Evolutionary conservation across 2,797 vertebrate species (phyloP), one percentile per base, ranked within the genome.

Genomic region (Tiaroga cobitis): DNA sequence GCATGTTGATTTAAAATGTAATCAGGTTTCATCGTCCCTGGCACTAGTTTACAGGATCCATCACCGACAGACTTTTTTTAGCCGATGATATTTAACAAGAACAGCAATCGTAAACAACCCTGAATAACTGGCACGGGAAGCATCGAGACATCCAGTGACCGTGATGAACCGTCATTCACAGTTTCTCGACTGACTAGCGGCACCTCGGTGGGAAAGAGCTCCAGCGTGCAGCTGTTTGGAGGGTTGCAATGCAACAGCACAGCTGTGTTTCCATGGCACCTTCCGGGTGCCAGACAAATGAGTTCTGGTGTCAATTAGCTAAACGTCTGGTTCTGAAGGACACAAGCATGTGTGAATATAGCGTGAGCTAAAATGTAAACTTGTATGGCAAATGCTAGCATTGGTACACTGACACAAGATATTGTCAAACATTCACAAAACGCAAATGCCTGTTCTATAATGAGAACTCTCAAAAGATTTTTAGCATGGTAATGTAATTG

Each of bases 231-330:
- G 70, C 87, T 85, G 63, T 86, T 86, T 86, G 86, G 83, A 85
- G 75, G 70, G 32, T 87, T 74, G 24, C 49, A 21, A 61, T 5
- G 82, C 89, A 88, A 86, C 87, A 51, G 72, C 88, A 82, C 93
- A 93, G 91, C 93, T 93, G 92, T 93, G 92, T 93, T 93, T 93
- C 89, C 63, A 51, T 88, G 84, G 90, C 91, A 90, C 91, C 90
- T 91, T 78, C 89, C 90, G 93, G 91, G 92, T 93, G 93, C 91
- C 90, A 92, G 91, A 91, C 89, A 91, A 81, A 88, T 89, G 89
- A 91, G 85, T 73, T 84, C 83, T 83, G 80, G 81, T 87, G 88
- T 84, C 86, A 83, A 87, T 87, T 85, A 90, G 72, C 81, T n/a
- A 43, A 73, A 43, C 46, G 83, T 83, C 87, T 87, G 81, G 34